Evolutionary conservation across 1,140 invertebrate species (phyloP).

Genomic region (Drosophila sucinea): DNA sequence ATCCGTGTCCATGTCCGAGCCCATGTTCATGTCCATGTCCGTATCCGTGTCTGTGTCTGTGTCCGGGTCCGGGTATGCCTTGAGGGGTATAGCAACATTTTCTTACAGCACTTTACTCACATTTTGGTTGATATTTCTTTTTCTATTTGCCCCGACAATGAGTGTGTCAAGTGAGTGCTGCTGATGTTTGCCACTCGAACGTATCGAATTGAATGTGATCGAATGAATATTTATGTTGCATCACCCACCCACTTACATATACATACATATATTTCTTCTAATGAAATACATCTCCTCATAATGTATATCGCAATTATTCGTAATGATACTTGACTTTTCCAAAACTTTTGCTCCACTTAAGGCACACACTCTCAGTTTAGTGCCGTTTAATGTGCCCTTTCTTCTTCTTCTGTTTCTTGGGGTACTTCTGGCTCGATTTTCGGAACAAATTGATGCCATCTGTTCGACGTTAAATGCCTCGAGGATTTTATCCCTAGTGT

Average conservation of each 20-base stretch:
- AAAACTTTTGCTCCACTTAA: neutral
- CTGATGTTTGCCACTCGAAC: conserved; percentile 55
- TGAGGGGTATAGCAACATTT: conserved; percentile 24
- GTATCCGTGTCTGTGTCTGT: conserved; percentile 8
- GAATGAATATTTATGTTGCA: neutral
- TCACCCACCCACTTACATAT: too few species aligned
- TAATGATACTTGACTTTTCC: too few species aligned
- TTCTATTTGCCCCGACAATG: conserved; percentile 32
- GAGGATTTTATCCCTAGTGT: neutral
- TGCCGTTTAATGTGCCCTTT: neutral
- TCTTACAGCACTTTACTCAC: conserved; percentile 52
- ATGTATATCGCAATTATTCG: too few species aligned
- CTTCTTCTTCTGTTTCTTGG: conserved; percentile 1
- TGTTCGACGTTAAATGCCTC: conserved; percentile 70
- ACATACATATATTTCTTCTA: too few species aligned
- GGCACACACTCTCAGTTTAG: neutral
- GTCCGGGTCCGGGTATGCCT: conserved; percentile 6
- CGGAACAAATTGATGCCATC: conserved; percentile 73
- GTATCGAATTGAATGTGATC: conserved; percentile 9
- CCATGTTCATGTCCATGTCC: conserved; percentile 18
- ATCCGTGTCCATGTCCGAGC: conserved; percentile 34
- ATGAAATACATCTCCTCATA: too few species aligned
- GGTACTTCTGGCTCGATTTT: conserved; percentile 38
- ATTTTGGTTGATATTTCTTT: conserved; percentile 38
- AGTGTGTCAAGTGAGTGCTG: conserved; percentile 57